These are phyloP conservation scores for Danio choprae DNA, from an alignment of 2,797 vertebrate species.

Conservation along the genomic window DNA sequence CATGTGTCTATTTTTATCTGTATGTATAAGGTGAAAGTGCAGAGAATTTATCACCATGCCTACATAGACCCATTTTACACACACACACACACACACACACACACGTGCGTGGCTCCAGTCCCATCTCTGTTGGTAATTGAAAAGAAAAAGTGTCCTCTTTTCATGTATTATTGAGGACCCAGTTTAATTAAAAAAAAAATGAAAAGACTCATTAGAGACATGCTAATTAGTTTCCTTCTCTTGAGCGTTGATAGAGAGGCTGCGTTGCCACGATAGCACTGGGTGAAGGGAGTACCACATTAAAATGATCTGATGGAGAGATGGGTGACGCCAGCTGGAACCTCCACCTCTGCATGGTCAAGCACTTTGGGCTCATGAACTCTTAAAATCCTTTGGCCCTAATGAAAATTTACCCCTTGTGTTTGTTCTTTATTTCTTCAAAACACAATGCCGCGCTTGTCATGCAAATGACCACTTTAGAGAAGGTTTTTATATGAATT, in stretches of 20 bases:
- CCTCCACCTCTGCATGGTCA: conserved; percentile 63
- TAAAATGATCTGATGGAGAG: conserved; percentile 57
- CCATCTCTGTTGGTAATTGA: conserved; percentile 78
- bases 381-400: conserved; percentile 70
- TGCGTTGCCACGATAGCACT: conserved; percentile 64
- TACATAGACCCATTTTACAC: conserved; percentile 44
- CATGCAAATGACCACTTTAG: conserved; percentile 46
- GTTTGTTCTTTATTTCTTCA: conserved; percentile 8
- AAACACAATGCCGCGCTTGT: conserved; percentile 21
- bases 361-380: conserved; percentile 24
- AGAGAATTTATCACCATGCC: conserved; percentile 19
- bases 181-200: conserved; percentile 83
- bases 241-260: conserved; percentile 71
- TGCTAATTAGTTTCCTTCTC: conserved; percentile 80
- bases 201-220: conserved; percentile 85
- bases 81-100: conserved; percentile 53
- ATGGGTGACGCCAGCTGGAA: conserved; percentile 61
- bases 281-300: conserved; percentile 58
- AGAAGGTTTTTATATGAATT: conserved; percentile 30
- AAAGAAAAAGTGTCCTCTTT: conserved; percentile 79
- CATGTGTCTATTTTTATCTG: conserved; percentile 20
- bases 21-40: conserved; percentile 16
- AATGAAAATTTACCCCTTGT: conserved; percentile 12
- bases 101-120: conserved; percentile 73
- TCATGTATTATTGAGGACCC: conserved; percentile 83